Conservation (phyloP, 1,140 invertebrate species). For the Orchesella cincta region DNA sequence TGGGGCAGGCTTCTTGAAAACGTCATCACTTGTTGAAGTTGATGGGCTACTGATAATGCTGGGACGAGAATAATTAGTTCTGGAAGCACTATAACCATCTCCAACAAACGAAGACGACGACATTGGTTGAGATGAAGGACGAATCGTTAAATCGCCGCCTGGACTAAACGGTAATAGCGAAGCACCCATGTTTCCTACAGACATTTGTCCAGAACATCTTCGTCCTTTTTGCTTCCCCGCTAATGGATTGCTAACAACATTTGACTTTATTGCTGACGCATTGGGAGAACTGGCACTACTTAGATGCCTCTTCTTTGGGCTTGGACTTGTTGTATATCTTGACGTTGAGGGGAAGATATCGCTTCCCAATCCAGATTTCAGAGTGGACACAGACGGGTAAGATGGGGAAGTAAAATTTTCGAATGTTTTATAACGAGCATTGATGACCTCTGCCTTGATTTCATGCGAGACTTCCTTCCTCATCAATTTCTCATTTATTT, state of each 20-base stretch:
- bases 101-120: background rate
- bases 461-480: background rate
- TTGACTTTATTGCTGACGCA: background rate
- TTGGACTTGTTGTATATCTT: background rate
- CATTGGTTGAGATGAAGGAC: background rate
- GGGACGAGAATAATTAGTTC: too few relatives aligned
- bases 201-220: too few relatives aligned
- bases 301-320: background rate
- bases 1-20: constrained; percentile 12
- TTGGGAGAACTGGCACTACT: background rate
- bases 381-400: background rate
- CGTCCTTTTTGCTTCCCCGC: background rate
- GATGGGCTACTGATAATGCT: background rate
- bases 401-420: background rate
- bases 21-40: background rate
- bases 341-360: background rate
- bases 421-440: background rate
- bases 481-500: constrained; percentile 39
- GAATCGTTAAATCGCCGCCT: background rate
- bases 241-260: background rate
- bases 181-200: background rate
- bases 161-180: background rate
- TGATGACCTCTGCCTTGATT: constrained; percentile 22
- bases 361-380: background rate
- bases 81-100: too few relatives aligned